These are phyloP conservation scores for Atractosteus spatula DNA, from an alignment of 2,113 vertebrate species.

Conservation along the genomic window DNA sequence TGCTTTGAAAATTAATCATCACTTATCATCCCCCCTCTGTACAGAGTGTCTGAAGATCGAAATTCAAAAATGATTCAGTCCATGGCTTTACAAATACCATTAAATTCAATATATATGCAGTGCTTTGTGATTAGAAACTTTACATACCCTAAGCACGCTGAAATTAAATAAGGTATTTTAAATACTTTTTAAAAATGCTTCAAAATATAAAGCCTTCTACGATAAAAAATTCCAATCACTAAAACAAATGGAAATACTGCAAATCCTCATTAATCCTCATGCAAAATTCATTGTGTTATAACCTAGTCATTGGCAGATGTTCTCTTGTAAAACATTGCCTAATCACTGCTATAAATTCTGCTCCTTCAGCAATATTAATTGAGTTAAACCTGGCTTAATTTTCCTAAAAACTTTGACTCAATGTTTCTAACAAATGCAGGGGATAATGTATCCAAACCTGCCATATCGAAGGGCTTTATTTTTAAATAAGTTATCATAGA, in stretches of 20 bases:
- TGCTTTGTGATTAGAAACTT: background rate
- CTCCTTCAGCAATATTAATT: background rate
- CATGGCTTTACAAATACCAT: too few relatives aligned
- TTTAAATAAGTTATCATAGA: too few relatives aligned
- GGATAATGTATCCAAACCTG: too few relatives aligned
- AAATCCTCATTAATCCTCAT: conserved; percentile 5
- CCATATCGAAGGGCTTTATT: too few relatives aligned
- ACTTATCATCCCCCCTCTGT: too few relatives aligned
- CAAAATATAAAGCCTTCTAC: background rate
- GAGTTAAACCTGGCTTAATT: background rate
- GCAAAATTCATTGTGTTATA: conserved; percentile 2
- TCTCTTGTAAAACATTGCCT: background rate
- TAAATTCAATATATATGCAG: background rate
- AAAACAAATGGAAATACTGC: conserved; percentile 4
- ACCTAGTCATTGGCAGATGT: background rate
- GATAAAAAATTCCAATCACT: background rate
- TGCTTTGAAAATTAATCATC: too few relatives aligned
- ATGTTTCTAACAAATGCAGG: too few relatives aligned
- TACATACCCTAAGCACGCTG: background rate
- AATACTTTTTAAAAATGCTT: background rate
- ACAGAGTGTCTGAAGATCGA: too few relatives aligned
- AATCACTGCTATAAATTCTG: background rate
- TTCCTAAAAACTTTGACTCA: too few relatives aligned
- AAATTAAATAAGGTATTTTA: background rate
- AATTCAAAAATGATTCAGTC: too few relatives aligned